These are phyloP conservation scores for Bombus fervidus DNA, from an alignment of 1,140 invertebrate genomes.

Conservation along the genomic window DNA sequence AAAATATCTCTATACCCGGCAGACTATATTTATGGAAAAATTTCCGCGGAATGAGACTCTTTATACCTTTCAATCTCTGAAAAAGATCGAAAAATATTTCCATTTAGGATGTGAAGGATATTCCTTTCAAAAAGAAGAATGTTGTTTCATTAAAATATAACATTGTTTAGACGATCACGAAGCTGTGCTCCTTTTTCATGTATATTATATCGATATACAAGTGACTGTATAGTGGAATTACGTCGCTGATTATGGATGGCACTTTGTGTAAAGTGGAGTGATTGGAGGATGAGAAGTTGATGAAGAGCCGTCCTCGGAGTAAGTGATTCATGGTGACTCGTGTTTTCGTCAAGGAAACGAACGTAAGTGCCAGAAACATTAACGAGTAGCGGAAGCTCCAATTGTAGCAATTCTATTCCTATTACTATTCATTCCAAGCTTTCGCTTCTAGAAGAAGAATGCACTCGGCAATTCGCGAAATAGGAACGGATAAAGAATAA, in stretches of 20 bases:
- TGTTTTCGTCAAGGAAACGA: slow-evolving; percentile 20
- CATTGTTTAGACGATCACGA: background rate
- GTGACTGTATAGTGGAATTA: background rate
- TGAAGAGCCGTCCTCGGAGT: background rate
- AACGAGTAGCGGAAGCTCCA: slow-evolving; percentile 18
- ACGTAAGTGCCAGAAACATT: slow-evolving; percentile 21
- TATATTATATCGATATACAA: too few species aligned
- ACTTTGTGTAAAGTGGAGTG: slow-evolving; percentile 13
- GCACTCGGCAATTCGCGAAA: background rate
- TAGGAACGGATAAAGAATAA: too few species aligned
- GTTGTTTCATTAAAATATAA: background rate
- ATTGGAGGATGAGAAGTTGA: background rate
- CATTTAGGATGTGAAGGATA: background rate
- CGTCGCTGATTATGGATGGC: background rate
- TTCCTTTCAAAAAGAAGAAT: background rate
- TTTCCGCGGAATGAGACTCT: background rate
- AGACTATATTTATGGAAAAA: background rate
- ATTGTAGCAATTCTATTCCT: slow-evolving; percentile 27
- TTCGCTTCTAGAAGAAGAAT: background rate
- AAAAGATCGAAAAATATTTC: background rate
- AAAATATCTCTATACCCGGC: background rate
- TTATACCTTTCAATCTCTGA: background rate
- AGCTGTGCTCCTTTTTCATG: background rate
- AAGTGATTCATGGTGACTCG: slow-evolving; percentile 21
- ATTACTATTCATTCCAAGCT: background rate